Conservation (phyloP, 2,113 vertebrate genomes). For the Cynopterus brachyotis region DNA sequence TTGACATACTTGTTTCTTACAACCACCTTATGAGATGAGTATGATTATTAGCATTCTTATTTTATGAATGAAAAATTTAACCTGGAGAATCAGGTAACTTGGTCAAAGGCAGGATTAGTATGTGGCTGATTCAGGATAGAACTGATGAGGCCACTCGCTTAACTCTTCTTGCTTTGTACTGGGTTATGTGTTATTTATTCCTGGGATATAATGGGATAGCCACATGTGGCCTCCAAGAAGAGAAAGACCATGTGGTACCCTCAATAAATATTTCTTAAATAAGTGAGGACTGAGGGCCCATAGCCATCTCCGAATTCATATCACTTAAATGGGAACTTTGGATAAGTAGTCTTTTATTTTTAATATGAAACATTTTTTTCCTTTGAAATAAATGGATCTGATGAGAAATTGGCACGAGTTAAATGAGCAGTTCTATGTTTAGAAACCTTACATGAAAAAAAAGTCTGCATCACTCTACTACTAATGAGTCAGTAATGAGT, state of each 20-base stretch:
- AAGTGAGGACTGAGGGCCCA: neutral
- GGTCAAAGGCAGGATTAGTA: neutral
- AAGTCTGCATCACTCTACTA: neutral
- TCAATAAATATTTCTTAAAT: neutral
- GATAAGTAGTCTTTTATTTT: constrained; percentile 15
- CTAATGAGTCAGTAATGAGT: constrained; percentile 32
- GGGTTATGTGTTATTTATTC: neutral
- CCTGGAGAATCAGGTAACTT: neutral
- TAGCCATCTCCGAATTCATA: neutral
- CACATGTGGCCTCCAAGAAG: neutral
- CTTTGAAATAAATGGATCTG: constrained; percentile 12
- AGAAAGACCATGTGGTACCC: neutral
- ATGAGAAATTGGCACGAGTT: constrained; percentile 32
- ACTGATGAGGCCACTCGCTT: neutral
- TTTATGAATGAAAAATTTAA: neutral
- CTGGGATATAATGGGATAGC: neutral
- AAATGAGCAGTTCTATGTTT: neutral
- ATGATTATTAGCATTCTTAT: neutral
- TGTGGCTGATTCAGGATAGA: neutral
- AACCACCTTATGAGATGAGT: neutral
- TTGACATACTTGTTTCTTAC: neutral
- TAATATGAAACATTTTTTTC: neutral
- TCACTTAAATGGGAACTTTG: neutral
- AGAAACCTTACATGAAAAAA: constrained; percentile 28
- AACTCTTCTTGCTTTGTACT: no score